phyloP scores from a whole-genome alignment of 2,888 invertebrate genomes.

The Strigamia crassipes region DNA sequence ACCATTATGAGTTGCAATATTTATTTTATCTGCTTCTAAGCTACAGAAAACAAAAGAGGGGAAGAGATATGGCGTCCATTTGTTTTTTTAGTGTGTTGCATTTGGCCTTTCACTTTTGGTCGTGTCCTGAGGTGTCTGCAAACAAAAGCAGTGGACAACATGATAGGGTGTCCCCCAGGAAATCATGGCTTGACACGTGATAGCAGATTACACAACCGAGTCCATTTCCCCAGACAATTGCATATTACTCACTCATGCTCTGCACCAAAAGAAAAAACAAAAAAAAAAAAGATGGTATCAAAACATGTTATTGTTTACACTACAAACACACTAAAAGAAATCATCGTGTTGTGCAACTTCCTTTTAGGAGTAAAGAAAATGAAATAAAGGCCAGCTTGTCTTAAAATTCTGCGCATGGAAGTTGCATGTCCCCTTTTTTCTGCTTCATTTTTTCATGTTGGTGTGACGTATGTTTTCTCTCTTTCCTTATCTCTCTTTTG shows the following conservation, averaged over 20 bases:
- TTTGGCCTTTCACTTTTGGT: constrained; percentile 37
- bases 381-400: constrained; percentile 8
- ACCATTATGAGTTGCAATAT: not conserved
- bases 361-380: not conserved
- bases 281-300: constrained; percentile 12
- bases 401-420: not conserved
- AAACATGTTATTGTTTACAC: constrained; percentile 38
- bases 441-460: not conserved
- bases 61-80: constrained; percentile 23
- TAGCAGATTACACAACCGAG: constrained; percentile 43
- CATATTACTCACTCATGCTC: constrained; percentile 21
- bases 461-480: constrained; percentile 29
- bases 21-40: not conserved
- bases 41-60: not conserved
- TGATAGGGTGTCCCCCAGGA: constrained; percentile 41
- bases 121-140: constrained; percentile 34
- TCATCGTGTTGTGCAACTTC: constrained; percentile 17
- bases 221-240: constrained; percentile 38
- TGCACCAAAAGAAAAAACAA: not conserved
- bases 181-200: constrained; percentile 37
- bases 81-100: constrained; percentile 32
- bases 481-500: not conserved
- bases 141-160: constrained; percentile 36
- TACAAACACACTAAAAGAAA: constrained; percentile 6
- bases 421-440: not conserved